phyloP scores from a whole-genome alignment of 2,113 vertebrate genomes.

The Thamnophis sirtalis region DNA sequence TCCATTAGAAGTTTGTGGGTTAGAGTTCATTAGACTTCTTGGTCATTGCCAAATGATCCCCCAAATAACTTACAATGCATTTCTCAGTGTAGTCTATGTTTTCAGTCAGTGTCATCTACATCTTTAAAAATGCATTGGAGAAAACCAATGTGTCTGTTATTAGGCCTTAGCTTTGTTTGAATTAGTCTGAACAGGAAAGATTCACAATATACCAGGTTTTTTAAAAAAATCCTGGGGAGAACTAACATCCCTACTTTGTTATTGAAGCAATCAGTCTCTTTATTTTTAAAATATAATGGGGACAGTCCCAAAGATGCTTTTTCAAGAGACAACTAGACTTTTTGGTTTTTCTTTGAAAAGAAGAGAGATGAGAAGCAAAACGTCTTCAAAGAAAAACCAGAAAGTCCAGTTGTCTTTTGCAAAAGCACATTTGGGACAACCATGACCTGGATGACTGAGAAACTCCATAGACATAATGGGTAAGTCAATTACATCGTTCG shows the following conservation, averaged over 20 bases:
- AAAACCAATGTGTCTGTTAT: background rate
- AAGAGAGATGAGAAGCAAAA: too few species aligned
- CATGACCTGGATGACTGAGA: too few species aligned
- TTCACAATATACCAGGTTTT: background rate
- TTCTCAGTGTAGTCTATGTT: background rate
- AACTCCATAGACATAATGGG: background rate
- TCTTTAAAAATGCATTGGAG: background rate
- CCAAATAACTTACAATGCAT: background rate
- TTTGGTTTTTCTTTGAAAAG: too few species aligned
- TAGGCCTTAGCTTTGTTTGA: background rate
- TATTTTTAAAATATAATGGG: background rate
- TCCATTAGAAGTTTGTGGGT: background rate
- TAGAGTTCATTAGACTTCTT: background rate
- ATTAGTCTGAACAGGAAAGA: background rate
- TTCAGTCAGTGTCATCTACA: background rate
- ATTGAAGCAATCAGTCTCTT: background rate
- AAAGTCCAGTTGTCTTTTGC: too few species aligned
- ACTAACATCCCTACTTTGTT: background rate
- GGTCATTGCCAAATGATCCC: background rate
- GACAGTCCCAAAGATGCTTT: background rate
- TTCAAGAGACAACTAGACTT: too few species aligned
- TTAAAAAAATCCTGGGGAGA: background rate
- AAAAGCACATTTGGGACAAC: too few species aligned
- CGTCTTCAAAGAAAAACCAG: too few species aligned
- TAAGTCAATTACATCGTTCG: background rate